Percentiles rank a stretch among this genome's conserved stretches.
These are phyloP conservation scores for Scolanthus callimorphus DNA, from an alignment of 92 coral and sea anemone genomes.

Conservation along the genomic window DNA sequence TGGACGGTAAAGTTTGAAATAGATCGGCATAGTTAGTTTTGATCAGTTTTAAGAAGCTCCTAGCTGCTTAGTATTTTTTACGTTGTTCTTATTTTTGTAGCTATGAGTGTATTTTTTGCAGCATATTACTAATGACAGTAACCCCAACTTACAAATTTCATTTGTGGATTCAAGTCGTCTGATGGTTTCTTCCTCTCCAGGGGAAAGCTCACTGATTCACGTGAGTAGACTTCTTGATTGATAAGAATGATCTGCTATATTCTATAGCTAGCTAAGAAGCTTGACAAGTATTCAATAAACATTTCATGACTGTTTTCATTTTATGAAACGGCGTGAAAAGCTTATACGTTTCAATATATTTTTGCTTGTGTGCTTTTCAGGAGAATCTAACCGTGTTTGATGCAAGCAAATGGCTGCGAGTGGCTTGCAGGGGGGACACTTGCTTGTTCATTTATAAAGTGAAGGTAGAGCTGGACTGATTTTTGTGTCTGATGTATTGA, in stretches of 20 bases:
- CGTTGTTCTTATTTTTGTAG: background rate
- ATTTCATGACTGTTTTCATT: too few species aligned
- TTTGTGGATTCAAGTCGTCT: constrained; percentile 65
- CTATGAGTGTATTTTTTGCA: constrained; percentile 2
- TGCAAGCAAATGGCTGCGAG: constrained; percentile 81
- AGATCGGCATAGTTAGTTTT: too few species aligned
- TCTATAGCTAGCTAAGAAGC: too few species aligned
- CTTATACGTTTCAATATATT: too few species aligned
- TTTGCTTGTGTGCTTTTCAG: constrained; percentile 23
- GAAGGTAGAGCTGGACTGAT: too few species aligned
- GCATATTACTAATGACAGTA: constrained; percentile 63
- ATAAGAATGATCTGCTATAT: too few species aligned
- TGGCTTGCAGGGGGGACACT: constrained; percentile 88
- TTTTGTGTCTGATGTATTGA: too few species aligned
- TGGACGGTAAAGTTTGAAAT: constrained; percentile 67
- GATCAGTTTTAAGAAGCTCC: too few species aligned
- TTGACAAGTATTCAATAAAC: too few species aligned
- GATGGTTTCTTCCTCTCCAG: constrained; percentile 43
- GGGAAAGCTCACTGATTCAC: constrained; percentile 54
- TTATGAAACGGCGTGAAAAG: too few species aligned
- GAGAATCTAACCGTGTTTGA: constrained; percentile 85
- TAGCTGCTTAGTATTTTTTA: too few species aligned
- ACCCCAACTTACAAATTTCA: constrained; percentile 56
- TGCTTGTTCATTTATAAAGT: constrained; percentile 68
- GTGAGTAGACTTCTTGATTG: constrained; percentile 25